Evolutionary conservation across 2,113 vertebrate species (phyloP), one percentile per base, ranked within the genome.

Genomic region (Polyodon spathula): DNA sequence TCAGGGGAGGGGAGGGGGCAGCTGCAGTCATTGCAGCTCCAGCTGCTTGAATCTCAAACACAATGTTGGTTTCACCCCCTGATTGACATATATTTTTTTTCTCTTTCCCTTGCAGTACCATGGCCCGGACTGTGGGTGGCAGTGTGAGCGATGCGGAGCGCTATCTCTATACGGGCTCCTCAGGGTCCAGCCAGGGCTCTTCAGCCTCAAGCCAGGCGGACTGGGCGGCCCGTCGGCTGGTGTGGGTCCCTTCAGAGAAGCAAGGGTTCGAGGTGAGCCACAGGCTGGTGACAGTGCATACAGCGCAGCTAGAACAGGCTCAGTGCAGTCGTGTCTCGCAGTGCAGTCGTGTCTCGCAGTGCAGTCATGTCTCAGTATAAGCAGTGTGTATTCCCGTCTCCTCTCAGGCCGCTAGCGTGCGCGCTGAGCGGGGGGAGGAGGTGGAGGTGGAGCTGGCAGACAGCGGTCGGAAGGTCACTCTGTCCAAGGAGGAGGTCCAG

Each of bases 401-500:
- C 37, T 8, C 10, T 5, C 69, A 89, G 86, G 86, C 86, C 40
- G 87, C 86, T 51, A 85, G 86, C 51, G 2, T 89, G 58, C 86
- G 84, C 60, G 87, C 85, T 71, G 86, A 89, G 71, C 60, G 63
- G 0, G 83, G 81, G 40, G 87, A 89, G 0, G 86, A 88, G 75
- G 87, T 84, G 16, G 0, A 79, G 16, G 87, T 89, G 71, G 87
- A 89, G 78, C 81, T 89, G 57, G n/a, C 67, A 0, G 87, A 89
- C 73, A 84, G 78, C 0, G 82, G 82, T 16, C 86, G 76, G 68
- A 87, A 84, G 78, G 75, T 86, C 48, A 85, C 74, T 8, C 67
- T 89, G 2, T 83, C 82, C 71, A 86, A 86, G 57, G 87, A 87
- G 5, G 86, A 89, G 66, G 86, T 88, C 46, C 87, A 89, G 73